Conservation (phyloP, 2,888 invertebrate species). For the Lycia hirtaria region DNA sequence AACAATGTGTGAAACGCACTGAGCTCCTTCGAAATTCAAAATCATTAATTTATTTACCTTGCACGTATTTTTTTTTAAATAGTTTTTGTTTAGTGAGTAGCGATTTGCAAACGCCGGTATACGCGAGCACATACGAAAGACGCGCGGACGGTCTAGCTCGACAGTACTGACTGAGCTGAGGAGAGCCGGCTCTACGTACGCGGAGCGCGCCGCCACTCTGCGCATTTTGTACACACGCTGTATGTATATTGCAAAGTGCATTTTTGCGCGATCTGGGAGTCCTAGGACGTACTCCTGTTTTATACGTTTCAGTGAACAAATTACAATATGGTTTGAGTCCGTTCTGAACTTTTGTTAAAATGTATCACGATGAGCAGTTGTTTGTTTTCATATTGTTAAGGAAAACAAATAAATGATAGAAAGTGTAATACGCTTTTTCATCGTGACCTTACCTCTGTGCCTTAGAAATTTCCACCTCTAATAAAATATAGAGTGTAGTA, state of each 20-base stretch:
- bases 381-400: no score
- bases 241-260: constrained; percentile 53
- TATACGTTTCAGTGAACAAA: background rate
- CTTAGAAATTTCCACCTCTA: no score
- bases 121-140: constrained; percentile 58
- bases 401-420: no score
- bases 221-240: constrained; percentile 65
- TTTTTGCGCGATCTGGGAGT: constrained; percentile 40
- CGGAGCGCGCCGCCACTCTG: constrained; percentile 66
- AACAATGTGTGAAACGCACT: constrained; percentile 49
- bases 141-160: constrained; percentile 66
- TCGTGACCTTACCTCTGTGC: no score
- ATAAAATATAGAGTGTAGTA: no score
- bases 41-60: constrained; percentile 8
- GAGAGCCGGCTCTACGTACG: constrained; percentile 23
- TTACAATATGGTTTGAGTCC: background rate
- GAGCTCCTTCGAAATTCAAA: constrained; percentile 1
- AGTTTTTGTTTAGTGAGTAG: constrained; percentile 50
- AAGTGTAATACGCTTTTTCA: no score
- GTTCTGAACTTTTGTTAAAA: no score
- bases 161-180: constrained; percentile 63
- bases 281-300: background rate
- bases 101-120: constrained; percentile 41
- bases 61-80: constrained; percentile 14
- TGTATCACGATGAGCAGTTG: no score